Percentiles rank a stretch among this genome's conserved stretches.
Conservation (phyloP, 2,113 vertebrate genomes). For the Dasyprocta punctata region DNA sequence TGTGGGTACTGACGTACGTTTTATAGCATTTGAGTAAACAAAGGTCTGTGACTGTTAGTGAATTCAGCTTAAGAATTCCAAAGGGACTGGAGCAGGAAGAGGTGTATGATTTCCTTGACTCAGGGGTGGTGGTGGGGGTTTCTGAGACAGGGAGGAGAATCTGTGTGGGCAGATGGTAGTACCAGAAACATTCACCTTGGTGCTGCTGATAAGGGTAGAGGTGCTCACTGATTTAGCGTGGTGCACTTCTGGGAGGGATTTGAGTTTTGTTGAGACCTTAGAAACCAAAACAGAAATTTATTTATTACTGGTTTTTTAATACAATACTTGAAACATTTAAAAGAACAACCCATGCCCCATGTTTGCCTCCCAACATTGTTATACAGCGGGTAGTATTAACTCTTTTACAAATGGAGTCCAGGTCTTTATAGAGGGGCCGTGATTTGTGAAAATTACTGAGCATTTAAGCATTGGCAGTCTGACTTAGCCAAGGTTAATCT, state of each 20-base stretch:
- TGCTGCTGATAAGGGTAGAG: neutral
- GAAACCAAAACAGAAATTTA: neutral
- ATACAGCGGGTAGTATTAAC: neutral
- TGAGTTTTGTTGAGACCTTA: neutral
- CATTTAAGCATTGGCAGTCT: neutral
- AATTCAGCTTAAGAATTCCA: neutral
- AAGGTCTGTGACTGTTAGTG: neutral
- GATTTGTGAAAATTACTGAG: neutral
- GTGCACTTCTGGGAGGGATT: neutral
- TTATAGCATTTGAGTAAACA: neutral
- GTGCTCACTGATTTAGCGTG: neutral
- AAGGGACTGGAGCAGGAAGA: neutral
- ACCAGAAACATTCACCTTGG: no score
- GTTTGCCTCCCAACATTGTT: neutral
- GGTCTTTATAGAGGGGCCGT: neutral
- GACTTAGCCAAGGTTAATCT: constrained; percentile 1
- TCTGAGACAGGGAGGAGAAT: neutral
- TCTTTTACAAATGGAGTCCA: neutral
- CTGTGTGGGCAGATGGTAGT: neutral
- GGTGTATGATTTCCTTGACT: neutral
- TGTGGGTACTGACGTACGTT: neutral
- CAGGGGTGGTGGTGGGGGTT: neutral
- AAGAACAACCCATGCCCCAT: neutral
- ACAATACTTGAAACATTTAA: neutral
- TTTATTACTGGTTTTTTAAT: neutral